Conservation (phyloP, 2,888 invertebrate species). For the Synergus itoensis region DNA sequence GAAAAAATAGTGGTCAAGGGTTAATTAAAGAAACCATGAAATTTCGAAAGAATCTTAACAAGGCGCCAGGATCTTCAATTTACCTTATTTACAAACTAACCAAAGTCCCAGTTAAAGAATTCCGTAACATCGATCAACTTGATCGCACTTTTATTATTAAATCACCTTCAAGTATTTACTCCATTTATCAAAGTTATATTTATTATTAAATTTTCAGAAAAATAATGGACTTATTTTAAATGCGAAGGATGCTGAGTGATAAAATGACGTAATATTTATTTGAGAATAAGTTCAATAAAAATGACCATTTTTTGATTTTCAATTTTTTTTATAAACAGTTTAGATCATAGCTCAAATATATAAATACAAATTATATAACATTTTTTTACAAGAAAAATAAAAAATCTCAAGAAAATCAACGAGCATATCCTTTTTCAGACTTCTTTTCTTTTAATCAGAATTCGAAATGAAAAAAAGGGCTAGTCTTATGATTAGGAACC, state of each 20-base stretch:
- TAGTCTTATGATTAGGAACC: conserved; percentile 52
- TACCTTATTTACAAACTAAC: not conserved
- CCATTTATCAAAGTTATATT: not conserved
- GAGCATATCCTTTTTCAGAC: conserved; percentile 24
- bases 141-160: not conserved
- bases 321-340: conserved; percentile 32
- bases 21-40: not conserved
- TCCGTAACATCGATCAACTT: not conserved
- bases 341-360: conserved; percentile 4
- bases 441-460: not conserved
- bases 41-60: not conserved
- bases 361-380: conserved; percentile 18
- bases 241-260: not conserved
- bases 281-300: conserved; percentile 9
- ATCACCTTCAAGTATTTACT: not conserved
- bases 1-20: conserved; percentile 20
- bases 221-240: not conserved
- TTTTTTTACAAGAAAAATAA: conserved; percentile 13
- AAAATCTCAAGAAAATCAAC: conserved; percentile 13
- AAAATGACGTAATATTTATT: conserved; percentile 19
- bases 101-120: not conserved
- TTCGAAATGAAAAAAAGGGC: conserved; percentile 33
- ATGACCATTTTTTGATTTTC: conserved; percentile 18
- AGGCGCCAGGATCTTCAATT: not conserved
- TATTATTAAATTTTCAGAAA: not conserved